Evolutionary conservation across 1,140 invertebrate species (phyloP), one percentile per base, ranked within the genome.

Genomic region (Drosophila lowei): DNA sequence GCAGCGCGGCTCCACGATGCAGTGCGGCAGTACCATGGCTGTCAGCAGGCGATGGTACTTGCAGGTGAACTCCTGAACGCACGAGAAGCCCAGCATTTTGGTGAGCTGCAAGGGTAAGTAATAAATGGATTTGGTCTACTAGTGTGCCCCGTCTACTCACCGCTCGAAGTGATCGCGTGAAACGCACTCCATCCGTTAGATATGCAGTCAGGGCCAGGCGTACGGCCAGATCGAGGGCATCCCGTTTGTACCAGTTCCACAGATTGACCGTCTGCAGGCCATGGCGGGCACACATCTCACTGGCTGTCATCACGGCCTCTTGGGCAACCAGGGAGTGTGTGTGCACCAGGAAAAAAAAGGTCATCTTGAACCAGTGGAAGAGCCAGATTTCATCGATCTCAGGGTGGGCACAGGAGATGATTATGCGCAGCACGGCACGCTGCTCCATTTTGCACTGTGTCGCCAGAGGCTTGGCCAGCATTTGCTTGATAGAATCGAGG

Each of bases 161-260:
- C 77, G 92, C 92, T 65, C 86, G 79, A 5, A 75, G 85, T 2
- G 74, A 86, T 25, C 73, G 85, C 25, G 89, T 92, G 58, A 78
- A 92, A 44, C 92, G 90, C 30, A 92, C 92, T 68, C 93, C 93
- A 44, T 93, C 90, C 53, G 92, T 91, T 3, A 94, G 89, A 53
- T 93, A 93, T 71, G 94, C 94, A 34, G 92, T 91, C 30, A 94
- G 92, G 0, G 93, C 93, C 64, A 95, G 92, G 21, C 94, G 91
- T 56, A 94, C 93, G 41, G 94, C 92, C 28, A 93, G 89, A 48
- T 93, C 92, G 28, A 95, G 93, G 56, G 95, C 93, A 85, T 95
- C 93, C 16, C 93, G 94, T 75, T 94, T 94, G 78, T 95, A 95
- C 90, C 94, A 93, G 64, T 93, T 93, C 77, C 94, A 96, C 21